Evolutionary conservation across 2,888 invertebrate genomes (phyloP).

Genomic region (Diarsia dahlii): DNA sequence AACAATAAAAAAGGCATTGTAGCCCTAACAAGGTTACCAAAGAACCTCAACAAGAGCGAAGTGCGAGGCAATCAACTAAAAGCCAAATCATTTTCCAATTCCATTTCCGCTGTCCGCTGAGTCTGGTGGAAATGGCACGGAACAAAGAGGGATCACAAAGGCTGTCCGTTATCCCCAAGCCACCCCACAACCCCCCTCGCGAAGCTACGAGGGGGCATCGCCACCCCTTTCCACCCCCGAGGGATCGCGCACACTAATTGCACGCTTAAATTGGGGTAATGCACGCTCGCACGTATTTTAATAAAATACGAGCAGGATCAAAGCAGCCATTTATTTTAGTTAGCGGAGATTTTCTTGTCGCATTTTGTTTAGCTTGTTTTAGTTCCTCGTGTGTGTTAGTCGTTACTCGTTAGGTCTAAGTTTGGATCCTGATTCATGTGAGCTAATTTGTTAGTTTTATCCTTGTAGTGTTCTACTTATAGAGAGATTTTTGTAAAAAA

Average conservation of each 20-base stretch:
- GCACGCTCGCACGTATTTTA: conserved; percentile 86
- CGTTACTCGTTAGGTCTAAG: conserved; percentile 3
- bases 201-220: conserved; percentile 68
- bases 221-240: conserved; percentile 72
- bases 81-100: conserved; percentile 89
- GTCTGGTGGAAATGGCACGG: conserved; percentile 80
- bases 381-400: conserved; percentile 30
- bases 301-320: conserved; percentile 87
- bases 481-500: background rate
- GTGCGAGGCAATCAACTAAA: conserved; percentile 86
- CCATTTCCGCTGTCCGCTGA: conserved; percentile 85
- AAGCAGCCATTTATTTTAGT: conserved; percentile 87
- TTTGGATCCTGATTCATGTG: conserved; percentile 24
- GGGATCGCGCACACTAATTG: conserved; percentile 85
- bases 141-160: conserved; percentile 84
- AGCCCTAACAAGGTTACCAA: conserved; percentile 23
- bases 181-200: conserved; percentile 64
- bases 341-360: conserved; percentile 80
- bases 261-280: conserved; percentile 89
- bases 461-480: too few species aligned
- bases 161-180: conserved; percentile 75
- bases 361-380: conserved; percentile 63
- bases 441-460: background rate
- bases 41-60: conserved; percentile 55
- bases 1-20: conserved; percentile 42